phyloP scores from a whole-genome alignment of 2,888 invertebrate genomes.

The Acanthosepion lycidas region DNA sequence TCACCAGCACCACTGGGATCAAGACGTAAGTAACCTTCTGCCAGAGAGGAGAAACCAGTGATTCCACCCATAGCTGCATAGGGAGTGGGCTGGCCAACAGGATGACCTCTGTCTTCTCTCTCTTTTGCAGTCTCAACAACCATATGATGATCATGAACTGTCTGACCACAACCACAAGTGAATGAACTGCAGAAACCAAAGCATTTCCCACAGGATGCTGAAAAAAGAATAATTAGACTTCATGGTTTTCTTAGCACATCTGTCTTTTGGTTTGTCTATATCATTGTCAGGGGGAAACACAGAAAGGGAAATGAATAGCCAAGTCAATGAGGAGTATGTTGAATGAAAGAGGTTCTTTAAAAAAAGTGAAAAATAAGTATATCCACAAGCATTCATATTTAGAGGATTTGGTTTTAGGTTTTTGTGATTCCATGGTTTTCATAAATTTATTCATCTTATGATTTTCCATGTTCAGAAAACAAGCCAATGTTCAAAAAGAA shows the following conservation, averaged over 20 bases:
- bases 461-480: too few species aligned
- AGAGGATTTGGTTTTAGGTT: too few species aligned
- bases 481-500: too few species aligned
- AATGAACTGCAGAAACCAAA: conserved; percentile 72
- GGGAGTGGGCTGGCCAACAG: conserved; percentile 71
- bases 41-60: conserved; percentile 74
- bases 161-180: conserved; percentile 73
- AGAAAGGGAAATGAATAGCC: too few species aligned
- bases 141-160: conserved; percentile 69
- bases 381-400: too few species aligned
- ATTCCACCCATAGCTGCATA: conserved; percentile 75
- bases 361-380: too few species aligned
- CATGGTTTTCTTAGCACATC: neutral
- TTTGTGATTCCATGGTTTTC: too few species aligned
- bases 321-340: too few species aligned
- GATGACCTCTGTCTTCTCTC: conserved; percentile 73
- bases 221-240: neutral
- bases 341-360: too few species aligned
- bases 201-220: conserved; percentile 69
- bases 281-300: neutral
- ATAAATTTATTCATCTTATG: too few species aligned
- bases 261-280: neutral
- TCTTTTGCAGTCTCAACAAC: conserved; percentile 74
- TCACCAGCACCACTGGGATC: conserved; percentile 75
- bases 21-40: conserved; percentile 73